Evolutionary conservation across 2,888 invertebrate species (phyloP).

Genomic region (Eudemis profundana): DNA sequence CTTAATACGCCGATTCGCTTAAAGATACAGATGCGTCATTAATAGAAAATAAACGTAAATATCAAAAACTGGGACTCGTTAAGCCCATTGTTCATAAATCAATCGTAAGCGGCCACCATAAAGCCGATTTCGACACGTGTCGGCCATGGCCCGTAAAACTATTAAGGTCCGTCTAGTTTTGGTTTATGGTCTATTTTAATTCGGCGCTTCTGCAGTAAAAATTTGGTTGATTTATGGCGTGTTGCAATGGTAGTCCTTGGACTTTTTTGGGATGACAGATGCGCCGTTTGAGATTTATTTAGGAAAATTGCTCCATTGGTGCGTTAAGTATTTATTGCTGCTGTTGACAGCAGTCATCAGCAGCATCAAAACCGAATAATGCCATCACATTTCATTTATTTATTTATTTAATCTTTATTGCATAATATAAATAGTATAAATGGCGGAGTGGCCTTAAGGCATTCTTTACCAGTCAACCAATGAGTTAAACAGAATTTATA

Average conservation of each 20-base stretch:
- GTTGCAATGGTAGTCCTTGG: constrained; percentile 22
- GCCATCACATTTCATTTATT: too few species aligned
- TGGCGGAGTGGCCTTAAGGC: too few species aligned
- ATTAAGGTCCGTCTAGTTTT: constrained; percentile 50
- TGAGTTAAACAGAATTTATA: too few species aligned
- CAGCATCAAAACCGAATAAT: too few species aligned
- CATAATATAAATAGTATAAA: too few species aligned
- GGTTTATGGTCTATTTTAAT: constrained; percentile 65
- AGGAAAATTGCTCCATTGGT: neutral
- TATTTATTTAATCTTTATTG: too few species aligned
- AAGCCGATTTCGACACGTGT: constrained; percentile 64
- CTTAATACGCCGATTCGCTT: constrained; percentile 18
- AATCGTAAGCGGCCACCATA: constrained; percentile 47
- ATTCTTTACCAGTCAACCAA: too few species aligned
- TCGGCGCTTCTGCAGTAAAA: constrained; percentile 58
- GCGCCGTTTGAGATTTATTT: neutral
- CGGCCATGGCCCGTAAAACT: constrained; percentile 46
- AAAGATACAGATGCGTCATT: constrained; percentile 33
- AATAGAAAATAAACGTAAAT: constrained; percentile 32
- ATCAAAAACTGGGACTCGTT: constrained; percentile 40
- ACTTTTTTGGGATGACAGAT: neutral
- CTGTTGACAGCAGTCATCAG: too few species aligned
- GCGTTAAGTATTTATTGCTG: too few species aligned
- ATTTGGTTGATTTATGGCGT: constrained; percentile 48
- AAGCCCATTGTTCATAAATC: constrained; percentile 48